Evolutionary conservation across 1,140 invertebrate species (phyloP).

Genomic region (Nebria ingens): DNA sequence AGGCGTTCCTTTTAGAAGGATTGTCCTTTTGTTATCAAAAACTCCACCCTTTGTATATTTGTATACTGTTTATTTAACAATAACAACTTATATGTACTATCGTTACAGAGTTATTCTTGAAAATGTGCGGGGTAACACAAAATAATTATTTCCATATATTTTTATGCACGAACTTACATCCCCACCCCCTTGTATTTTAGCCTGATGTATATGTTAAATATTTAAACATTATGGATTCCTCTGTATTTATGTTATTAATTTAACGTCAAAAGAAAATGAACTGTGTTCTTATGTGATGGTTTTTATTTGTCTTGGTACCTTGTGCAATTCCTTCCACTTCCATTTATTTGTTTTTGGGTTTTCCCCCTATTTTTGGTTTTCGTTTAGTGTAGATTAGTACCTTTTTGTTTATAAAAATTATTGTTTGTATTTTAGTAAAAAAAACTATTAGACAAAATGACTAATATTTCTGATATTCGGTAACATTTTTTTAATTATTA

Average conservation of each 20-base stretch:
- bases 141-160: not conserved
- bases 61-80: not conserved
- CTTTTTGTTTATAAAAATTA: no score
- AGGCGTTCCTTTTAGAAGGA: no score
- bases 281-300: not conserved
- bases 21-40: no score
- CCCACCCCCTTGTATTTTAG: not conserved
- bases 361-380: not conserved
- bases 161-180: not conserved
- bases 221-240: not conserved
- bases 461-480: no score
- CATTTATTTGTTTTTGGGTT: not conserved
- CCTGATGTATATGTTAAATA: not conserved
- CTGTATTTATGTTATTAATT: not conserved
- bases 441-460: no score
- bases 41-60: not conserved
- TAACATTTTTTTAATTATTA: no score
- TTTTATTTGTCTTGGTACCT: not conserved
- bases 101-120: not conserved
- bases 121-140: not conserved
- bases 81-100: not conserved
- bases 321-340: not conserved
- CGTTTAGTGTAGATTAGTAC: not conserved
- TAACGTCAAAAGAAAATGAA: not conserved
- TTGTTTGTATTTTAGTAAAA: no score